Evolutionary conservation across 30 jellyfish, hydroid and myxozoan species (phyloP), one percentile per base, ranked within the genome.

Genomic region (Aurelia coerulea): DNA sequence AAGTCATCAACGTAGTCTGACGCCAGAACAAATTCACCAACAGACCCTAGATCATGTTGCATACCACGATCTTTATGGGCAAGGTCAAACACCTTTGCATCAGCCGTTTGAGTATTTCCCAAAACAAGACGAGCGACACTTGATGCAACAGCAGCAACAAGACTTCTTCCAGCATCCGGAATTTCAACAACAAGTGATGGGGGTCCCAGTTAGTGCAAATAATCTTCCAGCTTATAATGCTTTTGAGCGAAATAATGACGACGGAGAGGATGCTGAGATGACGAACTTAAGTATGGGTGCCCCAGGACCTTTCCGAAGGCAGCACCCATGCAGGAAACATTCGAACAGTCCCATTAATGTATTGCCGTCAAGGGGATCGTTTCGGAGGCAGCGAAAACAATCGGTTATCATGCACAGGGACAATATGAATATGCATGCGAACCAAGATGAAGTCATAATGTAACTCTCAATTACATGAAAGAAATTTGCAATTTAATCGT

Each of bases 221-320:
- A 77, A 56, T 23, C 18, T 67, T 7, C 34, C 76, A 5, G n/a
- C 73, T 4, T 62, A 71, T n/a, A 66, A 42, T 16, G 75, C 75
- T 34, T 72, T 54, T 53, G 51, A 88, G 19, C 50, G 72, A 66
- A 52, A 80, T 67, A 72, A 59, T 19, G 87, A 79, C 54, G 90
- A 79, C 54, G 29, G 46, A 16, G 90, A 75, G 51, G 96, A 88
- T 54, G 72, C 80, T 39, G 96, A 88, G 19, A 79, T 75, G 90
- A 68, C 79, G 63, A 70, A 67, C 70, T 73, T 88, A 70, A 88
- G 76, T 71, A 58, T 86, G 18, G 88, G 78, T 19, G 96, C 74
- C 12, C 89, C 90, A 5, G 97, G 97, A 33, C 97, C 97, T 13
- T 90, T 90, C 35, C 83, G 97, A 60, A 87, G 97, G 70, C 97